Base-by-base conservation (phyloP, 1,140 invertebrate genomes). In the Zaprionus africanus region DNA sequence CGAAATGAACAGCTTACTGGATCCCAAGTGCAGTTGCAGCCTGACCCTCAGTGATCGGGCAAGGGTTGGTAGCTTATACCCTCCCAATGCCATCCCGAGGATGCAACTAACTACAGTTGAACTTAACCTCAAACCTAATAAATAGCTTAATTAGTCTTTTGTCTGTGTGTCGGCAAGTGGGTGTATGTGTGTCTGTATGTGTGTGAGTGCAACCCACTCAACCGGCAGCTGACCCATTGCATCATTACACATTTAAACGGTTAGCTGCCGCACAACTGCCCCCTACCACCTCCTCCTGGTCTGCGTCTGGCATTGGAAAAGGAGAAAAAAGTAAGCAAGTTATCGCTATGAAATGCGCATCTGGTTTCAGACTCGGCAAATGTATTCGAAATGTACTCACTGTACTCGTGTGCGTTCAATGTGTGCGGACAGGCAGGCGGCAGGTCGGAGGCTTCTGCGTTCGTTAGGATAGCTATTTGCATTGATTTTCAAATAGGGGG, bases 101-200 rank as follows among this genome's bases (percentile, higher is more conserved):
- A 62, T 72, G 56, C 61, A 65, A 51, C 26, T 34, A 71, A 77
- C 69, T 61, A 41, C 57, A 34, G 75, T 34, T 73, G 63, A 77
- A 77, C 75, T 68, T 73, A 66, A 77, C 75, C 75, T 62, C 75
- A 77, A 73, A 73, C 75, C 70, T 77, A 73, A 77, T 77, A 77
- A 77, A 77, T 77, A 77, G 75, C 75, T 77, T 77, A 77, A 77
- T 77, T 77, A 77, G 70, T 77, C 69, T 68, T 62, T 73, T 71
- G 73, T 77, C 31, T 66, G 41, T 53, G 49, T 63, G 53, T 31
- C 1, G 17, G 43, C 36, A 9, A 49, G 26, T 19, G 43, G 17
- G 49, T 62, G 36, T 49, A 38, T 51, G 13, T 58, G 38, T 28
- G 57, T 58, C 26, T 41, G 54, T 56, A 15, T 41, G 41, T 43